These are phyloP conservation scores for Pyrrhia umbra DNA, from an alignment of 2,888 invertebrate species.

Conservation along the genomic window DNA sequence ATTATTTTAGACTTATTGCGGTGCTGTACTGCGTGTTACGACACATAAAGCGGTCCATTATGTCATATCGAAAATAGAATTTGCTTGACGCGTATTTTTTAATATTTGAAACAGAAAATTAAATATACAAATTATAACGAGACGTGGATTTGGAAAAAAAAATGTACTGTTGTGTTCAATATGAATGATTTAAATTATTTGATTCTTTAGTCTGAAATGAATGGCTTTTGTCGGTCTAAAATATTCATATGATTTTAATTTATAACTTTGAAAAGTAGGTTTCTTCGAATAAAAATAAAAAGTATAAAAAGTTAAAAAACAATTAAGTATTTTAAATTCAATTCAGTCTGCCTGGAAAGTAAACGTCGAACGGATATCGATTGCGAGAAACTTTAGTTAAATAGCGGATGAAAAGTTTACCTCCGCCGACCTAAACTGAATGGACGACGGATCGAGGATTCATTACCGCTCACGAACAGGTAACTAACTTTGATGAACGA, in stretches of 20 bases:
- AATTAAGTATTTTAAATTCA: constrained; percentile 34
- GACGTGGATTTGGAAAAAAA: not conserved
- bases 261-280: too few relatives aligned
- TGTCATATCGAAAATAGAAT: constrained; percentile 62
- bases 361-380: constrained; percentile 66
- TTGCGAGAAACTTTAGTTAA: constrained; percentile 69
- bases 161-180: not conserved
- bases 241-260: too few relatives aligned
- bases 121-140: not conserved
- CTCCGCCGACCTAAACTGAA: constrained; percentile 58
- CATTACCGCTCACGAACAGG: constrained; percentile 65
- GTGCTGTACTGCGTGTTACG: constrained; percentile 61
- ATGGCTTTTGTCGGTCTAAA: too few relatives aligned
- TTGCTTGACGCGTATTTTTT: constrained; percentile 37
- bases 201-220: not conserved
- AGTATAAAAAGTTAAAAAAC: constrained; percentile 5
- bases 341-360: constrained; percentile 62
- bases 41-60: constrained; percentile 67
- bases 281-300: not conserved
- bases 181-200: not conserved
- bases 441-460: constrained; percentile 61
- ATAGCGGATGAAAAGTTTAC: constrained; percentile 70
- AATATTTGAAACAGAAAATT: constrained; percentile 10
- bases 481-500: constrained; percentile 59
- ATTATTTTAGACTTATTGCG: constrained; percentile 67